A percentile compares a stretch with the other conserved stretches of the same genome.
phyloP scores from a whole-genome alignment of 2,888 invertebrate species.

The Harpagoxenus sublaevis region DNA sequence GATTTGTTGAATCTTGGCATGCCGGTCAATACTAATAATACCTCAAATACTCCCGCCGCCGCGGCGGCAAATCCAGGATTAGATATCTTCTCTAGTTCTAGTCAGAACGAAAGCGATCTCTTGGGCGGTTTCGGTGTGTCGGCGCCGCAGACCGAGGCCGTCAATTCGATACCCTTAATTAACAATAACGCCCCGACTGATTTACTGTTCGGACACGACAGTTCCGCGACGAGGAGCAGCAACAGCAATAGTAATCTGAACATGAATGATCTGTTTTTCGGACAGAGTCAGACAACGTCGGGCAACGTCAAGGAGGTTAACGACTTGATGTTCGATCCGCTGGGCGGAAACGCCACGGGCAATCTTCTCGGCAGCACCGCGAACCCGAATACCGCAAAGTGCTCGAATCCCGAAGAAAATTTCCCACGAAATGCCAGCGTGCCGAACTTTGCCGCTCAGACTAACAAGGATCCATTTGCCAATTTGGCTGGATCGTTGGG shows the following conservation, averaged over 20 bases:
- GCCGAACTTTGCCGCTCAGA: constrained; percentile 87
- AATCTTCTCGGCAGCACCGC: constrained; percentile 80
- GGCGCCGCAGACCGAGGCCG: constrained; percentile 70
- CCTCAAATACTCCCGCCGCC: constrained; percentile 60
- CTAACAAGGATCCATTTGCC: constrained; percentile 91
- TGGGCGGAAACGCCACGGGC: constrained; percentile 70
- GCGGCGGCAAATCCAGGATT: constrained; percentile 75
- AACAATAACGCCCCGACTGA: constrained; percentile 74
- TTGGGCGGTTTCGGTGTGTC: constrained; percentile 82
- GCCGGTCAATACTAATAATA: constrained; percentile 68
- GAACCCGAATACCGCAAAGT: constrained; percentile 61
- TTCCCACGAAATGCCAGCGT: constrained; percentile 87
- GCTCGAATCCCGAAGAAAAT: constrained; percentile 77
- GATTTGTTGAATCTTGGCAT: constrained; percentile 84
- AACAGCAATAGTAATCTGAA: constrained; percentile 67
- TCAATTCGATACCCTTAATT: constrained; percentile 62
- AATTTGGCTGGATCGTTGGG: constrained; percentile 88
- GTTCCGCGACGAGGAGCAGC: constrained; percentile 64
- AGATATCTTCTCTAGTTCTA: constrained; percentile 82
- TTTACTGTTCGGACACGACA: constrained; percentile 78
- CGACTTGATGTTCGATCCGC: constrained; percentile 83
- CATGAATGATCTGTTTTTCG: constrained; percentile 79
- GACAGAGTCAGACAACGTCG: constrained; percentile 62
- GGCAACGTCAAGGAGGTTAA: constrained; percentile 54
- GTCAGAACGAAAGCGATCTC: constrained; percentile 80